Conservation (phyloP, 1,140 invertebrate genomes). For the Orchestia grillus region DNA sequence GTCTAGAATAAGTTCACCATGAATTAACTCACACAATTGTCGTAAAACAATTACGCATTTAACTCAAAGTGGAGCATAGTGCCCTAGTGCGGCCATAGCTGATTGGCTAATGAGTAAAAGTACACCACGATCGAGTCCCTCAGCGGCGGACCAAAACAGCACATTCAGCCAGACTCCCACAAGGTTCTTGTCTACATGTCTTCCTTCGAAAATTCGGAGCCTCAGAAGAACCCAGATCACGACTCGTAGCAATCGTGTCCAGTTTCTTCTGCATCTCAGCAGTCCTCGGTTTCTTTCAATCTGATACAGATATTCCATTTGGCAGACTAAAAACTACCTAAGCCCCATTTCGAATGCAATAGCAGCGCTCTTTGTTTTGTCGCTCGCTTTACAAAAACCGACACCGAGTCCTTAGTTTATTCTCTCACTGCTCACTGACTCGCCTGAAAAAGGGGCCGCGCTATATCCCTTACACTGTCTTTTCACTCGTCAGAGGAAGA, state of each 20-base stretch:
- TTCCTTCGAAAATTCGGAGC: background rate
- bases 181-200: background rate
- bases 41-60: background rate
- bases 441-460: background rate
- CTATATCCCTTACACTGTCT: background rate
- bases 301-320: background rate
- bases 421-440: background rate
- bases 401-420: background rate
- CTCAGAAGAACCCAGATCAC: background rate
- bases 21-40: background rate
- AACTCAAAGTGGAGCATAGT: background rate
- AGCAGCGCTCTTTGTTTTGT: background rate
- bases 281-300: background rate
- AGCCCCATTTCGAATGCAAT: background rate
- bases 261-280: background rate
- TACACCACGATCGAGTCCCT: background rate
- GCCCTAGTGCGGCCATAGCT: background rate
- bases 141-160: background rate
- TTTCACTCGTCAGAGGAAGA: background rate
- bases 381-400: background rate
- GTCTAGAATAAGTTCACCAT: background rate
- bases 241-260: background rate
- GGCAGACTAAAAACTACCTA: background rate
- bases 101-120: background rate
- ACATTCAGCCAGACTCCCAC: background rate